A percentile compares a stretch with the other conserved stretches of the same genome.
These are phyloP conservation scores for Agonopterix subpropinquella DNA, from an alignment of 2,888 invertebrate genomes.

Conservation along the genomic window DNA sequence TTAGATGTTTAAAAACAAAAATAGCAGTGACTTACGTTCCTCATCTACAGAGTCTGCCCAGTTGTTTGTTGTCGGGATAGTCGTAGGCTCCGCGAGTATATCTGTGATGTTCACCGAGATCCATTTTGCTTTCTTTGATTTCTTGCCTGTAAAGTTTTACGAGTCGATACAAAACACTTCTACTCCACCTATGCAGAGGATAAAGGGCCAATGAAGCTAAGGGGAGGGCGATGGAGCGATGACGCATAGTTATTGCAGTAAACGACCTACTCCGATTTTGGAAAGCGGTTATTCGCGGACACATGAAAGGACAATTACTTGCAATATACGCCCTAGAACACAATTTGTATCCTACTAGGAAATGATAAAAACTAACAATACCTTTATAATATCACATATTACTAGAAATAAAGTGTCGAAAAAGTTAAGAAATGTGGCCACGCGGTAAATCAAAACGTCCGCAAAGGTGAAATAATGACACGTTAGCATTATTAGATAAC, in stretches of 20 bases:
- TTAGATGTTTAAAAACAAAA: not conserved
- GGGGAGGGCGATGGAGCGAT: slow-evolving; percentile 46
- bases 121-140: slow-evolving; percentile 90
- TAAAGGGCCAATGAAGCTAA: slow-evolving; percentile 18
- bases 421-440: slow-evolving; percentile 67
- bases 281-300: slow-evolving; percentile 61
- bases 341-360: slow-evolving; percentile 21
- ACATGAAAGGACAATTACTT: slow-evolving; percentile 29
- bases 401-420: slow-evolving; percentile 28
- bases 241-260: slow-evolving; percentile 58
- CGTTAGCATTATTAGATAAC: slow-evolving; percentile 70
- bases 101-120: slow-evolving; percentile 87
- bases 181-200: slow-evolving; percentile 13
- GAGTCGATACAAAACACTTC: slow-evolving; percentile 6
- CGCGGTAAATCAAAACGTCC: slow-evolving; percentile 74
- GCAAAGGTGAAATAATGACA: slow-evolving; percentile 72
- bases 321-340: slow-evolving; percentile 23
- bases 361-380: slow-evolving; percentile 17
- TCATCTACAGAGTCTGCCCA: slow-evolving; percentile 93
- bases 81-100: slow-evolving; percentile 84
- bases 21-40: slow-evolving; percentile 75
- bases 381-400: slow-evolving; percentile 18
- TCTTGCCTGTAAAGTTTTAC: slow-evolving; percentile 79
- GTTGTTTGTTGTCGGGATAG: slow-evolving; percentile 75
- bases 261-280: slow-evolving; percentile 63